A percentile compares a stretch with the other conserved stretches of the same genome.
Conservation (phyloP, 1,140 invertebrate genomes). For the Penaeus vannamei region DNA sequence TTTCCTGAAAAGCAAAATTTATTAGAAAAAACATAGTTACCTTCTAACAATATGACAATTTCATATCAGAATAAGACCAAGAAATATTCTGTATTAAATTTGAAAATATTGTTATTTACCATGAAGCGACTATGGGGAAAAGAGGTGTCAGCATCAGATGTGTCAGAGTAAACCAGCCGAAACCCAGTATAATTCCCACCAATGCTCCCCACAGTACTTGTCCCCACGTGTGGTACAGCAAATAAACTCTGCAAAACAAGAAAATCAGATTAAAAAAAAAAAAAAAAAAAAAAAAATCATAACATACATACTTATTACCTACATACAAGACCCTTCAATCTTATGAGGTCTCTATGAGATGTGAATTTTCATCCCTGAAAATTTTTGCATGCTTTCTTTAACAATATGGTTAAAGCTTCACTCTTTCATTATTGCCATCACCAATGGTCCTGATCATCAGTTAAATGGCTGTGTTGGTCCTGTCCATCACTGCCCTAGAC, state of each 20-base stretch:
- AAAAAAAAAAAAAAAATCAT: neutral
- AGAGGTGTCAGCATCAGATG: slow-evolving; percentile 86
- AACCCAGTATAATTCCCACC: slow-evolving; percentile 80
- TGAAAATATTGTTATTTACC: slow-evolving; percentile 72
- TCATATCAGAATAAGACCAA: neutral
- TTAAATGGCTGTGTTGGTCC: no score
- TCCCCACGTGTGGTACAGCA: slow-evolving; percentile 87
- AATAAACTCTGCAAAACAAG: slow-evolving; percentile 79
- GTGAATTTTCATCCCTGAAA: no score
- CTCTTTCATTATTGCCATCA: no score
- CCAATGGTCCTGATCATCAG: no score
- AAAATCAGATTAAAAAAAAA: slow-evolving; percentile 10
- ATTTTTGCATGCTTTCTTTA: no score
- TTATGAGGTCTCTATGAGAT: no score
- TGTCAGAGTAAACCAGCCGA: slow-evolving; percentile 84
- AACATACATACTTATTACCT: neutral
- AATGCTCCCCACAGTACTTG: slow-evolving; percentile 84
- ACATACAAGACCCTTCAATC: no score
- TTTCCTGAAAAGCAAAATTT: slow-evolving; percentile 77
- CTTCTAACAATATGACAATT: neutral
- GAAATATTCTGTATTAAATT: neutral
- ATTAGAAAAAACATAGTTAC: neutral
- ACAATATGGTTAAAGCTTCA: no score
- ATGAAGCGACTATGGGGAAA: slow-evolving; percentile 88
- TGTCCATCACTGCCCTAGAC: no score